Evolutionary conservation across 2,113 vertebrate genomes (phyloP).

Genomic region (Sinocyclocheilus maitianheensis): DNA sequence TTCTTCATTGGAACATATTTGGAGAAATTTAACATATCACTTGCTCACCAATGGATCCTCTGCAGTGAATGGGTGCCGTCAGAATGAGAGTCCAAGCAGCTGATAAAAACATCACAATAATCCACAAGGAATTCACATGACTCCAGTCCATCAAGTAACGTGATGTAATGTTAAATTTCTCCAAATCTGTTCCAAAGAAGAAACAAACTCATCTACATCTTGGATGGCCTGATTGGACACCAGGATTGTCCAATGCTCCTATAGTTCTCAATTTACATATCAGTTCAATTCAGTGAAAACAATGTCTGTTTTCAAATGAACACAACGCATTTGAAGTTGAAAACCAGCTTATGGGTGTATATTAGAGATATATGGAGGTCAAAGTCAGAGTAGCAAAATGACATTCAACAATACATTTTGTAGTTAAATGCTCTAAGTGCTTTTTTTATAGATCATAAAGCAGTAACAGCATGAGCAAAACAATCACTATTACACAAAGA

Average conservation of each 20-base stretch:
- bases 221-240: not conserved
- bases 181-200: no score
- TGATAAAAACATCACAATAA: no score
- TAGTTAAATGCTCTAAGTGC: constrained; percentile 53
- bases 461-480: constrained; percentile 64
- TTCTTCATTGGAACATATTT: no score
- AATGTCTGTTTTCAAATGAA: not conserved
- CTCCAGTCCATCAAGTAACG: no score
- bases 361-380: not conserved
- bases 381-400: not conserved
- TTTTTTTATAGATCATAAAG: constrained; percentile 65
- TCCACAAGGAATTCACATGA: no score
- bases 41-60: no score
- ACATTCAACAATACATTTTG: constrained; percentile 2
- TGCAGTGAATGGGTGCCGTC: no score
- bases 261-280: no score
- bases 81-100: no score
- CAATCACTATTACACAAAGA: constrained; percentile 62
- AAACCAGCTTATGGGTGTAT: not conserved
- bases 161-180: no score
- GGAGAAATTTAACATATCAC: no score
- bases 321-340: not conserved
- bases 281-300: not conserved
- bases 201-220: no score
- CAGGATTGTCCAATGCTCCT: not conserved